Evolutionary conservation across 2,888 invertebrate genomes (phyloP), one percentile per base, ranked within the genome.

Genomic region (Geotrupes spiniger): DNA sequence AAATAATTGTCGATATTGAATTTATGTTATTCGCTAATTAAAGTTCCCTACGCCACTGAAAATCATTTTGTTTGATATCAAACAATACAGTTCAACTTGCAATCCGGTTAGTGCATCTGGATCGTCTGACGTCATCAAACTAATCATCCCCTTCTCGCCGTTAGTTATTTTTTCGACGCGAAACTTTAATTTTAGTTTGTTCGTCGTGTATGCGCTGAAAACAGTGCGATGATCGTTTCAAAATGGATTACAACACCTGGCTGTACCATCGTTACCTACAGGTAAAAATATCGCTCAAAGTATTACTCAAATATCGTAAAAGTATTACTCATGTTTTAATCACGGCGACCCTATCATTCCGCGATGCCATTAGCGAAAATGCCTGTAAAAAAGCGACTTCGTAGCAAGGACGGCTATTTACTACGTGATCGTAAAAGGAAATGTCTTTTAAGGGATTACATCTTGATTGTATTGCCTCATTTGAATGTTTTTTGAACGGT

Each of bases 101-200:
- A 5, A 42, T 27, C 28, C 42, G 42, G 21, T 37, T 42, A 36
- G 16, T 36, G 39, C 26, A 36, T 25, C 28, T 47, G 42, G 47
- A 47, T 37, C 21, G 28, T n/a, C 21, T 47, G 47, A 47, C 47
- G 47, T 47, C 42, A 47, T 16, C 1, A 33, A 42, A 12, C 14
- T 36, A 36, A 42, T 31, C 42, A 36, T 41, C 47, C 47, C 42
- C 47, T 47, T 41, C 15, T 21, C 21, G 6, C 21, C 21, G 6
- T 21, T 21, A 21, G 21, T 21, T 21, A 21, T 21, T 21, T 21
- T 21, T 6, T 21, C 14, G 12, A 36, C 37, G 44, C 17, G 17
- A 28, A 14, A 44, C 17, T 27, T 36, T 15, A 28, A 36, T 27
- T 11, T 44, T 27, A 21, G 21, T 21, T 3, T 6, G 21, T 21